Evolutionary conservation across 2,888 invertebrate genomes (phyloP).

Genomic region (Drosophila robusta): DNA sequence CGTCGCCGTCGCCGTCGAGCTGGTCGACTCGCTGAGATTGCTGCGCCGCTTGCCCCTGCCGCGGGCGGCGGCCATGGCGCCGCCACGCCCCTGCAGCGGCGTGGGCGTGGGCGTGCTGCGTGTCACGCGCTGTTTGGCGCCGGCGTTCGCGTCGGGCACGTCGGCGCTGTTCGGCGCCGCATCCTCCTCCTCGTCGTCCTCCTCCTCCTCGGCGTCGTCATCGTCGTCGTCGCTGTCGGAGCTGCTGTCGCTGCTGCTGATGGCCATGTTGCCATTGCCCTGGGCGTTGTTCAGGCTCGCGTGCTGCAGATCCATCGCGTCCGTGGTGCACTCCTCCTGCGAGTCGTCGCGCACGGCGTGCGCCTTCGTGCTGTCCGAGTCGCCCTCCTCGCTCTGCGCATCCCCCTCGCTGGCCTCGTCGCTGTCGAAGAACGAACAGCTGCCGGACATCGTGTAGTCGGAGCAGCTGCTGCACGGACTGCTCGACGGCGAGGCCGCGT

Average conservation of each 20-base stretch:
- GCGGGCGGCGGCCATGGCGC: conserved; percentile 44
- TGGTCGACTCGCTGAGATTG: conserved; percentile 69
- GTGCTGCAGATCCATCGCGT: conserved; percentile 70
- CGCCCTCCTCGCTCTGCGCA: conserved; percentile 82
- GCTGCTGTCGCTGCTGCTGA: conserved; percentile 74
- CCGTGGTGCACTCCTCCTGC: conserved; percentile 67
- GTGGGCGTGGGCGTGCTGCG: conserved; percentile 58
- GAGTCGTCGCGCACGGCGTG: conserved; percentile 48
- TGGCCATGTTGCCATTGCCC: conserved; percentile 75
- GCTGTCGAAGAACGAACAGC: conserved; percentile 84
- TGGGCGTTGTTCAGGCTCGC: conserved; percentile 50
- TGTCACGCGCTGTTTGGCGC: conserved; percentile 48
- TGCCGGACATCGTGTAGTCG: conserved; percentile 83
- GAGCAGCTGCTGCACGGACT: conserved; percentile 85
- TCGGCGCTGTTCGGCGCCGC: conserved; percentile 7
- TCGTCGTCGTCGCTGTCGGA: conserved; percentile 68
- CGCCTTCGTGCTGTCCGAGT: conserved; percentile 55
- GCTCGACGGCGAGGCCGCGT: conserved; percentile 83
- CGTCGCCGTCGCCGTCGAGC: conserved; percentile 71
- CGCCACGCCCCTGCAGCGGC: conserved; percentile 46
- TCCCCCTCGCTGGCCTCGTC: conserved; percentile 84
- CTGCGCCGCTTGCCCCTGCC: conserved; percentile 67
- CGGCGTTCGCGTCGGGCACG: conserved; percentile 6
- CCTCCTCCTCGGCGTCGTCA: conserved; percentile 40
- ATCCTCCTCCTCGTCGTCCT: conserved; percentile 28